A percentile compares a stretch with the other conserved stretches of the same genome.
Conservation (phyloP, 2,888 invertebrate species). For the Argynnis bischoffii region DNA sequence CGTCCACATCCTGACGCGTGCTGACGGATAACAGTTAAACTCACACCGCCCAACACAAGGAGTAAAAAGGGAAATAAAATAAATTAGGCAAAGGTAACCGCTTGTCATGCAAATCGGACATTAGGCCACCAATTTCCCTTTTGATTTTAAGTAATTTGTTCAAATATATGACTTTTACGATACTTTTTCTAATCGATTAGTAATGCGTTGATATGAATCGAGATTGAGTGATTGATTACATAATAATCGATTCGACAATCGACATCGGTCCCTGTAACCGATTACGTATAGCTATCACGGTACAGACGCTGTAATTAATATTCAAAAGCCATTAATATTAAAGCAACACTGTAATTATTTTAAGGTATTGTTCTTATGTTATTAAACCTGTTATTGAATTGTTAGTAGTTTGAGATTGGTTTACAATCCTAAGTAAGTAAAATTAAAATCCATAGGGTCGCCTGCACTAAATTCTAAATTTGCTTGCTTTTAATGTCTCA, state of each 20-base stretch:
- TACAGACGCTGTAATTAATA: slow-evolving; percentile 35
- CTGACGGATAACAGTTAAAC: slow-evolving; percentile 69
- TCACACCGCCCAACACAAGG: slow-evolving; percentile 57
- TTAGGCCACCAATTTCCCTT: slow-evolving; percentile 74
- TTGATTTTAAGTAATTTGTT: slow-evolving; percentile 81
- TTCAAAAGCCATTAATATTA: slow-evolving; percentile 35
- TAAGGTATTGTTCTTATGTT: slow-evolving; percentile 27
- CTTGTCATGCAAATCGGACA: slow-evolving; percentile 75
- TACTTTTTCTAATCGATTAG: slow-evolving; percentile 72
- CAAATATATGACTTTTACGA: slow-evolving; percentile 62
- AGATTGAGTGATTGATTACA: slow-evolving; percentile 66
- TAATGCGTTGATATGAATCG: slow-evolving; percentile 61
- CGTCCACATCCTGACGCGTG: slow-evolving; percentile 62
- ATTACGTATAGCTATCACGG: slow-evolving; percentile 32
- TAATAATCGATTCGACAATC: slow-evolving; percentile 52
- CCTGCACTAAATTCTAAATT: no score
- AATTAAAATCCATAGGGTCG: not conserved
- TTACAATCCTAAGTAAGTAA: slow-evolving; percentile 8
- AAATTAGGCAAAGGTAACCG: slow-evolving; percentile 63
- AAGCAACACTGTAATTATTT: slow-evolving; percentile 36
- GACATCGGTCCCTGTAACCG: slow-evolving; percentile 30
- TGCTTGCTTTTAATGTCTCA: no score
- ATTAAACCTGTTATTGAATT: slow-evolving; percentile 20
- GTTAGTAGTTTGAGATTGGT: slow-evolving; percentile 15
- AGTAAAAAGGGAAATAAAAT: slow-evolving; percentile 61